Evolutionary conservation across 2,888 invertebrate species (phyloP).

Genomic region (Panzeria rudis): DNA sequence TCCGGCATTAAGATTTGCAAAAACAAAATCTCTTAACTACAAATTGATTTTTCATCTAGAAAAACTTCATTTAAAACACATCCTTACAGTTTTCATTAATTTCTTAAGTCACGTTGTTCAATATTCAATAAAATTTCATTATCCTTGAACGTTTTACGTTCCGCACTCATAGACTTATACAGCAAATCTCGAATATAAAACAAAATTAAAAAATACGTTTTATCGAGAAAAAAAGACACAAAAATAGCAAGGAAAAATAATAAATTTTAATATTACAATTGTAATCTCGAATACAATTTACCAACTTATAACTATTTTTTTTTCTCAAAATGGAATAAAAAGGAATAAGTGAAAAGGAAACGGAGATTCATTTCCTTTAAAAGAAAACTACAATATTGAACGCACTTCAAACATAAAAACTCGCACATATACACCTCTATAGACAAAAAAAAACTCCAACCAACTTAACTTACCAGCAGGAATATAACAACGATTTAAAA

Average conservation of each 20-base stretch:
- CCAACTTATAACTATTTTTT: conserved; percentile 67
- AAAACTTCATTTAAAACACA: conserved; percentile 61
- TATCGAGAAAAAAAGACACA: conserved; percentile 6
- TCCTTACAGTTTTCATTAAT: conserved; percentile 55
- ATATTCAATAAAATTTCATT: conserved; percentile 71
- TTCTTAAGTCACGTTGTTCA: conserved; percentile 65
- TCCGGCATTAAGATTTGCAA: neutral
- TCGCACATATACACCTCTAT: neutral
- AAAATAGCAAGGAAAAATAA: conserved; percentile 31
- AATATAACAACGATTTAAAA: neutral
- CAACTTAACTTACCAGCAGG: conserved; percentile 11
- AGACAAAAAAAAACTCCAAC: neutral
- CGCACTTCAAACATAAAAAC: conserved; percentile 12
- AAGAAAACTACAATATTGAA: conserved; percentile 44
- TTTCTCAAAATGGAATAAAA: conserved; percentile 24
- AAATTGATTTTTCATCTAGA: conserved; percentile 61
- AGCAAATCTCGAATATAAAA: conserved; percentile 10
- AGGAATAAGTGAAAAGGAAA: conserved; percentile 58
- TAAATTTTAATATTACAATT: conserved; percentile 70
- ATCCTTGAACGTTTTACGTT: conserved; percentile 55
- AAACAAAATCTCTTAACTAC: conserved; percentile 32
- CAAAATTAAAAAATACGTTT: conserved; percentile 23
- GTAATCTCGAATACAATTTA: conserved; percentile 70
- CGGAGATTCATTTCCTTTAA: conserved; percentile 68
- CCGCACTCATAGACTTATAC: conserved; percentile 1